Evolutionary conservation across 2,797 vertebrate genomes (phyloP).

Genomic region (Kryptolebias ocellatus): DNA sequence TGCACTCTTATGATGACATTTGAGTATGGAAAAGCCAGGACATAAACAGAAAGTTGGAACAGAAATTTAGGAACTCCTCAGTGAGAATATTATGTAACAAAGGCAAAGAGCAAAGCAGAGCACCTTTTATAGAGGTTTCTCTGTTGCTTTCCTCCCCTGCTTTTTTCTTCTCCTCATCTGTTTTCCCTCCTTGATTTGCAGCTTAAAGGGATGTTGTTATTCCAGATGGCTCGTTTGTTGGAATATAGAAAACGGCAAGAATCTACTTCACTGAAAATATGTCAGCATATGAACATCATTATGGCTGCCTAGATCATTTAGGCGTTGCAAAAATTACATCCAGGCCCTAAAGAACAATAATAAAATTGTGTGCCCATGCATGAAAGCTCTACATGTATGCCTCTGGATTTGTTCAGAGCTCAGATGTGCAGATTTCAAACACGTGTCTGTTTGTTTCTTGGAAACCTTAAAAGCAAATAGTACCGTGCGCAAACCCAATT

Average conservation of each 20-base stretch:
- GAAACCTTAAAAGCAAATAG: conserved; percentile 55
- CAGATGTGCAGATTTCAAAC: conserved; percentile 69
- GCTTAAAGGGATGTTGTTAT: conserved; percentile 58
- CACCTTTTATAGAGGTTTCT: conserved; percentile 19
- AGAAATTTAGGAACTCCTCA: conserved; percentile 39
- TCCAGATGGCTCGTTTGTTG: conserved; percentile 62
- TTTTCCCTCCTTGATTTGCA: conserved; percentile 50
- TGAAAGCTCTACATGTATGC: conserved; percentile 41
- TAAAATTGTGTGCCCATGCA: conserved; percentile 51
- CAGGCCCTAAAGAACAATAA: conserved; percentile 57
- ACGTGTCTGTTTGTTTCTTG: conserved; percentile 57
- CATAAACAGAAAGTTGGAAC: no score
- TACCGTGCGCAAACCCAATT: conserved; percentile 52
- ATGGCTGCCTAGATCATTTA: conserved; percentile 67
- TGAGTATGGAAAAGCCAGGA: no score
- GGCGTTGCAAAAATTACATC: conserved; percentile 63
- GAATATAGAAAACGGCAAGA: conserved; percentile 51
- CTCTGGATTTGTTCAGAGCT: conserved; percentile 46
- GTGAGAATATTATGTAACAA: conserved; percentile 36
- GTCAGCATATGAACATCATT: conserved; percentile 71
- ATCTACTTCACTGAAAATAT: conserved; percentile 65
- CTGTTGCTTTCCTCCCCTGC: conserved; percentile 22
- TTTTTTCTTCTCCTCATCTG: conserved; percentile 46
- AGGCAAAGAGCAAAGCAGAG: conserved; percentile 17
- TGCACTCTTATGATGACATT: background rate